These are phyloP conservation scores for Ormyrus labotus DNA, from an alignment of 2,888 invertebrate genomes.

Conservation along the genomic window DNA sequence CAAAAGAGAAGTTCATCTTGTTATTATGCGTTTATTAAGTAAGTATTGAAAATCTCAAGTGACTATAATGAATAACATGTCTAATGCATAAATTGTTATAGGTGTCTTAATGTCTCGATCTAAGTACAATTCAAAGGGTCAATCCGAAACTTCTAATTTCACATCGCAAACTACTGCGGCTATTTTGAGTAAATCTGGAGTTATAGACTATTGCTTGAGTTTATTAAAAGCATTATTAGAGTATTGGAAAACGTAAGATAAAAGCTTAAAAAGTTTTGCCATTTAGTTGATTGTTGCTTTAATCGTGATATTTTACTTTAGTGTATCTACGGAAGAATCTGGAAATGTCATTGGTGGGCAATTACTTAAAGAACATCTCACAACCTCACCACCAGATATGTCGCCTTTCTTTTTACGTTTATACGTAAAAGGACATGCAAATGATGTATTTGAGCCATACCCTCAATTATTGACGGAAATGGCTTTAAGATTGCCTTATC, in stretches of 20 bases:
- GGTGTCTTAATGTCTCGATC: constrained; percentile 87
- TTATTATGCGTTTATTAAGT: constrained; percentile 92
- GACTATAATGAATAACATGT: too few relatives aligned
- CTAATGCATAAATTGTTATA: constrained; percentile 61
- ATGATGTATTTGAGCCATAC: constrained; percentile 95
- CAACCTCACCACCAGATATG: constrained; percentile 93
- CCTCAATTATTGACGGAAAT: constrained; percentile 97
- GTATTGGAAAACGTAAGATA: constrained; percentile 83
- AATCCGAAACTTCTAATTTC: constrained; percentile 76
- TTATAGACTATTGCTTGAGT: constrained; percentile 85
- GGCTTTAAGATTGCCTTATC: constrained; percentile 94
- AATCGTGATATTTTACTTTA: constrained; percentile 47
- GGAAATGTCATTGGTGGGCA: constrained; percentile 80
- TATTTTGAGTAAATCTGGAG: constrained; percentile 82
- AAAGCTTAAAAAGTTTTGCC: constrained; percentile 1
- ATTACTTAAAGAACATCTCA: constrained; percentile 88
- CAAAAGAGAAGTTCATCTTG: constrained; percentile 89
- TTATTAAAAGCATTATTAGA: constrained; percentile 84
- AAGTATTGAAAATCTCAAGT: constrained; percentile 71
- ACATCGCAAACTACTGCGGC: constrained; percentile 85
- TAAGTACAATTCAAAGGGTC: constrained; percentile 77
- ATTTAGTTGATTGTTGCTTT: constrained; percentile 15
- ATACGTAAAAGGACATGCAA: constrained; percentile 92
- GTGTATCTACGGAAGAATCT: constrained; percentile 72
- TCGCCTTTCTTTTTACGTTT: constrained; percentile 95